Base-by-base conservation (phyloP, 2,797 vertebrate genomes). In the Schizothorax lantsangensis region DNA sequence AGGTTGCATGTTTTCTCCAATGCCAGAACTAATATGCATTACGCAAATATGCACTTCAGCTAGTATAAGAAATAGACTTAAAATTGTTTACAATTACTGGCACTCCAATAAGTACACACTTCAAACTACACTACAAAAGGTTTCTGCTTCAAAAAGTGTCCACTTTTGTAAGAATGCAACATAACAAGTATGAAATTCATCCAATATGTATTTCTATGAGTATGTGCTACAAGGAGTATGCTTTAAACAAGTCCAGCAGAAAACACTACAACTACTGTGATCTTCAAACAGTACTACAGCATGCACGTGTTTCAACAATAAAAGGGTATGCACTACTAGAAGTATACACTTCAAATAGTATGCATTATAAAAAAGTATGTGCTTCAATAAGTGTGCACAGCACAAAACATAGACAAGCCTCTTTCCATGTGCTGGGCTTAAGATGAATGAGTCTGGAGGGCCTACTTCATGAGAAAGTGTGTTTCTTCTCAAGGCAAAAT, bases 371-470 rank as follows among this genome's bases (percentile, higher is more conserved):
- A 10, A 10, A 75, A 49, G 75, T 59, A 33, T 30, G n/a, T 36
- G 73, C 45, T 38, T 66, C 30, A 43, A 66, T 40, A 36, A 14
- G 23, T 83, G 33, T 40, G 5, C 17, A 75, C 57, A 36, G 7
- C 30, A 52, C 43, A 84, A 9, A 40, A 54, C 52, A 19, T n/a
- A 40, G 23, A 77, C 30, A 40, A 17, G 30, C 21, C 30, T n/a
- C 33, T 78, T 45, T 84, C 1, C 6, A 1, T 3, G 38, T 49
- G 26, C 54, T 77, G 30, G 10, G 30, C 14, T 64, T 7, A 54
- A 68, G 47, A 85, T 79, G 49, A 79, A 85, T 71, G 47, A 71
- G 33, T 85, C 36, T 57, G 43, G 30, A 62, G 19, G 19, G 80
- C 80, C 43, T 81, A 81, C 21, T 71, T 71, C 64, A 21, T 2